Percentiles rank a stretch among this genome's conserved stretches.
Evolutionary conservation across 2,113 vertebrate genomes (phyloP).

Genomic region (Thamnophis sirtalis): DNA sequence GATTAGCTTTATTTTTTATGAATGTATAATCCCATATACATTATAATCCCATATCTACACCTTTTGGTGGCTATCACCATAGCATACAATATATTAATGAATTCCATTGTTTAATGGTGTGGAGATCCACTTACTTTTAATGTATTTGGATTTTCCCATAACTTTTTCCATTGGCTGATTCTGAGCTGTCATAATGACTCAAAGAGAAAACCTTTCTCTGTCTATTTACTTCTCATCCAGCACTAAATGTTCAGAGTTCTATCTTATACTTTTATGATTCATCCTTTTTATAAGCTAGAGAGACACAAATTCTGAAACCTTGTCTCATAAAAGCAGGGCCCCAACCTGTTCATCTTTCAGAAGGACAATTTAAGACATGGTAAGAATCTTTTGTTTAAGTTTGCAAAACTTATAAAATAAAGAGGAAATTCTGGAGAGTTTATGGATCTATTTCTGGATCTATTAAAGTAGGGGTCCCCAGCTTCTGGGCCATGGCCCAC

Average conservation of each 20-base stretch:
- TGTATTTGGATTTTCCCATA: background rate
- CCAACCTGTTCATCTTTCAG: background rate
- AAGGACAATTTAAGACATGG: background rate
- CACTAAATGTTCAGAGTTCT: background rate
- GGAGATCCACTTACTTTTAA: background rate
- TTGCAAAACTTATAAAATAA: background rate
- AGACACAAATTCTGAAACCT: background rate
- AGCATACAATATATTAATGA: background rate
- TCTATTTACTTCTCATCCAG: background rate
- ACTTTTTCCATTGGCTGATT: background rate
- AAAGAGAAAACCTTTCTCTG: background rate
- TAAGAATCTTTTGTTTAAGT: background rate
- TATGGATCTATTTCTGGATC: too few relatives aligned
- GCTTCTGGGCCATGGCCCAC: background rate
- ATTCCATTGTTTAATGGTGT: background rate
- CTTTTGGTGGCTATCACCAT: background rate
- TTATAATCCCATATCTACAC: background rate
- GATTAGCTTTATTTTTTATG: background rate
- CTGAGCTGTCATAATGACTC: background rate
- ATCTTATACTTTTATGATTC: background rate
- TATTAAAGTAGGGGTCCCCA: background rate
- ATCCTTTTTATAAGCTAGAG: background rate
- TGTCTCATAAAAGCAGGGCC: background rate
- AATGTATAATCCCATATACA: too few relatives aligned
- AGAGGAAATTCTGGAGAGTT: background rate